A percentile compares a stretch with the other conserved stretches of the same genome.
Evolutionary conservation across 1,140 invertebrate genomes (phyloP).

Genomic region (Cyclina sinensis): DNA sequence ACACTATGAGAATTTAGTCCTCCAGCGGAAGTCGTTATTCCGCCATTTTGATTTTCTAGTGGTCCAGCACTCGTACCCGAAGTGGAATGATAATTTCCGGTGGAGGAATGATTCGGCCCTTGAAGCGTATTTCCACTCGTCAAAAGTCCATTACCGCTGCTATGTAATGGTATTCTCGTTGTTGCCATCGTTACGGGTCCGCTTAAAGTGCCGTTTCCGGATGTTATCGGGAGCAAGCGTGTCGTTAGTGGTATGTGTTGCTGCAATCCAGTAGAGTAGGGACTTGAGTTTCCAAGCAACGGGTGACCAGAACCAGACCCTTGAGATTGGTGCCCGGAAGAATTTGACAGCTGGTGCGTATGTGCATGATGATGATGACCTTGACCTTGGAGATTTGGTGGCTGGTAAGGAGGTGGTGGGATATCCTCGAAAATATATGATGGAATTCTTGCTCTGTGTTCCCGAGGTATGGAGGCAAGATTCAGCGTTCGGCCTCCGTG

Average conservation of each 20-base stretch:
- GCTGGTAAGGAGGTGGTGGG: constrained; percentile 83
- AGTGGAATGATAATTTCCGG: constrained; percentile 52
- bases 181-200: constrained; percentile 57
- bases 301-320: constrained; percentile 63
- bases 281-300: constrained; percentile 33
- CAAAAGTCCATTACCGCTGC: constrained; percentile 25
- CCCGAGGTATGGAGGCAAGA: constrained; percentile 58
- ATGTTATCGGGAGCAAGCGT: constrained; percentile 42
- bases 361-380: constrained; percentile 34
- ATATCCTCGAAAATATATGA: constrained; percentile 82
- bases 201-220: constrained; percentile 5
- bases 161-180: constrained; percentile 36
- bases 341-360: constrained; percentile 47
- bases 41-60: constrained; percentile 59
- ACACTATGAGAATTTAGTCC: constrained; percentile 60
- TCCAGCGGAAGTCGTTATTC: constrained; percentile 62
- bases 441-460: constrained; percentile 71
- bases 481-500: constrained; percentile 68
- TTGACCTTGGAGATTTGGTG: constrained; percentile 69
- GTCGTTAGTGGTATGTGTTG: constrained; percentile 55
- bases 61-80: constrained; percentile 9
- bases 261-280: constrained; percentile 26
- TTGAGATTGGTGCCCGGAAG: constrained; percentile 58
- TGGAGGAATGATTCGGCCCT: constrained; percentile 34
- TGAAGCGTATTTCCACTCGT: constrained; percentile 10